Percentiles rank a stretch among this genome's conserved stretches.
Conservation (phyloP, 2,888 invertebrate genomes). For the Iphiclides podalirius region DNA sequence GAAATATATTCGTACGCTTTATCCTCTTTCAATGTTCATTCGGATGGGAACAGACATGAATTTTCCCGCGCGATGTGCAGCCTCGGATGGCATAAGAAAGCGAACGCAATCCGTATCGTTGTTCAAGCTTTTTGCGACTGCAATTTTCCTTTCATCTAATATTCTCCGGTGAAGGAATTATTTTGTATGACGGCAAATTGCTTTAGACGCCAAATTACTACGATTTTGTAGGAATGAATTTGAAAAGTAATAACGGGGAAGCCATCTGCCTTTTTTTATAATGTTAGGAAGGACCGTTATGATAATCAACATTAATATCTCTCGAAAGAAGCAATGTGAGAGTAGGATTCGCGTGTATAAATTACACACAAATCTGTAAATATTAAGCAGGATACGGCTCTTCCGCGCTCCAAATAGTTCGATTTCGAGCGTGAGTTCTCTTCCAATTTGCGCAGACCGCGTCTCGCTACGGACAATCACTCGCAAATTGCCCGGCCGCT, state of each 20-base stretch:
- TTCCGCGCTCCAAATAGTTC: slow-evolving; percentile 48
- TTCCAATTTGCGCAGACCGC: slow-evolving; percentile 63
- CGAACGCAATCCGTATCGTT: slow-evolving; percentile 72
- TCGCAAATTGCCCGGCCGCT: slow-evolving; percentile 68
- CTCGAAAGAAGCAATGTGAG: too few relatives aligned
- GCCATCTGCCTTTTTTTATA: too few relatives aligned
- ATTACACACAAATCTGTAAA: too few relatives aligned
- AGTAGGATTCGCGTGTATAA: too few relatives aligned
- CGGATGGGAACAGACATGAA: slow-evolving; percentile 76
- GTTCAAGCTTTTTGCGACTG: slow-evolving; percentile 65
- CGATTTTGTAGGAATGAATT: slow-evolving; percentile 48
- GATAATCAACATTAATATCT: slow-evolving; percentile 14
- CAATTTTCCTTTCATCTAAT: slow-evolving; percentile 63
- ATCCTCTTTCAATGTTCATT: too few relatives aligned
- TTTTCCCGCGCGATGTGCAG: slow-evolving; percentile 79
- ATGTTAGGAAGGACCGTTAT: too few relatives aligned
- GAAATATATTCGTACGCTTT: slow-evolving; percentile 21
- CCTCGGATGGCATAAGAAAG: slow-evolving; percentile 68
- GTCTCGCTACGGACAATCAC: slow-evolving; percentile 73
- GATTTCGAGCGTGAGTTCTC: slow-evolving; percentile 53
- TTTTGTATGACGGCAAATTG: too few relatives aligned
- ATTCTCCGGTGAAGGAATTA: slow-evolving; percentile 37
- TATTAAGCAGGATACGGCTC: slow-evolving; percentile 30
- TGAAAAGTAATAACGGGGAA: too few relatives aligned
- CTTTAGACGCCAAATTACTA: too few relatives aligned